Base-by-base conservation (phyloP, 1,140 invertebrate genomes). In the Acarapis woodi region DNA sequence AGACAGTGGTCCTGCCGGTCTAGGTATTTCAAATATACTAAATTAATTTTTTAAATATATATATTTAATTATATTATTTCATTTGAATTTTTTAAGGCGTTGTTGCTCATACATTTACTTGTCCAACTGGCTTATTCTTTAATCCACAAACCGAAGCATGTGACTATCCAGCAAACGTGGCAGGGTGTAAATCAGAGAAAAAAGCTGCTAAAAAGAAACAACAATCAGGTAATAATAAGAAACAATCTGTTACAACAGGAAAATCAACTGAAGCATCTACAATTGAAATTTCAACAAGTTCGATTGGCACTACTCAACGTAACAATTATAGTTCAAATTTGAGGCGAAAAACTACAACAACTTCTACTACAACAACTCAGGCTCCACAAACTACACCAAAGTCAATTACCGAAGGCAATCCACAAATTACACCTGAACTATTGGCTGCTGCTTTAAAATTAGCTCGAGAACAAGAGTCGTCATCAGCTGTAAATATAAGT, bases 91-190 rank as follows among this genome's bases (percentile, higher is more conserved):
- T n/a, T n/a, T n/a, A n/a, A n/a, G n/a, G n/a, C n/a, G 71, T 85
- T 31, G 75, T 87, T 15, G 76, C 78, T 6, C 78, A 87, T 60
- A 73, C 79, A 47, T 88, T 88, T 49, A 85, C 77, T 3, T 88
- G 82, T 51, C 79, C 80, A 1, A 77, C 77, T 38, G 75, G 75
- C 28, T 55, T 88, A 14, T 77, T 70, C 49, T 88, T 87, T 56
- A 87, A 83, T 55, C 80, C 80, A 46, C 66, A 66, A 4, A 75
- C 78, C 0, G 78, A 85, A 51, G 82, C 78, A 3, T 88, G 80
- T 50, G 79, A 88, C 50, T 85, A 83, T 51, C 67, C 74, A 0
- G 62, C 76, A 35, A 83, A 85, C 50, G 79, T 85, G n/a, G n/a
- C n/a, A n/a, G n/a, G n/a, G n/a, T n/a, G n/a, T n/a, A n/a, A n/a